Base-by-base conservation (phyloP, 2,797 vertebrate species). In the Enteromius afrohamiltoni region DNA sequence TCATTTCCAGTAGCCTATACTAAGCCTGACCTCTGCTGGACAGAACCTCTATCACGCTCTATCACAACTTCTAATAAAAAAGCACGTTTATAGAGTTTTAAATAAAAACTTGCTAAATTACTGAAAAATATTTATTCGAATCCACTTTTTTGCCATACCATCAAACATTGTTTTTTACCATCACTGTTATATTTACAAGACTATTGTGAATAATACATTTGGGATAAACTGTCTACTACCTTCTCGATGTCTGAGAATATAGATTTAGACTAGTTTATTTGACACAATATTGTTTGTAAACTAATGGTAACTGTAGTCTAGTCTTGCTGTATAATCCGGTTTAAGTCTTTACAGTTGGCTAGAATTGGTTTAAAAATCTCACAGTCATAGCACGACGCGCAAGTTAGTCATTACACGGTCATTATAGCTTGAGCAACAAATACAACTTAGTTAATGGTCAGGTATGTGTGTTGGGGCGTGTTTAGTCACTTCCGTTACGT, bases 401-500 rank as follows among this genome's bases (percentile, higher is more conserved):
- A 40, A 21, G 69, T 75, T 74, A 74, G 70, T 74, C 70, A 82
- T 74, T 47, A 26, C 23, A 26, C 62, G 13, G 11, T 51, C 29
- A 82, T 65, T 4, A 67, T 34, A 21, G 42, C 9, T 82, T 74
- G 69, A 13, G 55, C 55, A 82, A 74, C 53, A 62, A 71, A 49
- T 58, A 64, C 42, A 64, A n/a, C 14, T 70, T 49, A 45, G 55
- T 64, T 49, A 74, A 6, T 82, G 69, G 64, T 51, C 37, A 55
- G 78, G 34, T 70, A 69, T 45, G 31, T 45, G 23, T 4, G 37
- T 47, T 5, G 3, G 10, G 34, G 16, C 5, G 34, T 34, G 14
- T 78, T 60, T 55, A 84, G 53, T 87, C 82, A 86, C 82, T 86
- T 86, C 86, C 84, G 77, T 26, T 53, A n/a, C 62, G 13, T 11